Evolutionary conservation across 2,888 invertebrate species (phyloP).

Genomic region (Melanostoma scalare): DNA sequence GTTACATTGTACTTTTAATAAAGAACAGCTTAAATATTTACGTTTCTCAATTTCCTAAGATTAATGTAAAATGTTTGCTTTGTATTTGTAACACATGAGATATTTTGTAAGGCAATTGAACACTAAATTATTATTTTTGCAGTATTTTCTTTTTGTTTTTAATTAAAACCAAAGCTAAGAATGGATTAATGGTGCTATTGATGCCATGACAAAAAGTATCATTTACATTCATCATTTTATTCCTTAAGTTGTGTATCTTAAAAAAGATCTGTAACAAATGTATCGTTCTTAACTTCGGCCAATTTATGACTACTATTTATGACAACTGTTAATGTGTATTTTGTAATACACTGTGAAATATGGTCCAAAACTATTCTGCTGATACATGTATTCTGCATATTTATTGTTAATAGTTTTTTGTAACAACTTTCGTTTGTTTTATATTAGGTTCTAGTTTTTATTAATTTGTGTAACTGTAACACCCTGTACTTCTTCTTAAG

Average conservation of each 20-base stretch:
- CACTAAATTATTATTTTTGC: conserved; percentile 44
- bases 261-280: too few relatives aligned
- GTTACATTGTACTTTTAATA: conserved; percentile 42
- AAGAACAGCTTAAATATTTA: conserved; percentile 25
- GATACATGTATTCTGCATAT: too few relatives aligned
- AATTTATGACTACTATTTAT: too few relatives aligned
- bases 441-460: neutral
- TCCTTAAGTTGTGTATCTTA: too few relatives aligned
- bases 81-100: conserved; percentile 48
- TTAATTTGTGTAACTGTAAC: neutral
- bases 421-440: neutral
- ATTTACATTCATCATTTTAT: too few relatives aligned
- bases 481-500: conserved; percentile 24
- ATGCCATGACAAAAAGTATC: neutral
- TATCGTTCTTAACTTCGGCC: too few relatives aligned
- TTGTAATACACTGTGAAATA: too few relatives aligned
- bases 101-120: conserved; percentile 64
- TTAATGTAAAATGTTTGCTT: conserved; percentile 18
- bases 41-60: conserved; percentile 17
- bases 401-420: too few relatives aligned
- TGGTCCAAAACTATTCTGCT: too few relatives aligned
- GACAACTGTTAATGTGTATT: too few relatives aligned
- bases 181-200: too few relatives aligned
- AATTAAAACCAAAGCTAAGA: neutral
- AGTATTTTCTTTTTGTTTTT: neutral